Conservation (phyloP, 2,797 vertebrate species). For the Balearica regulorum region DNA sequence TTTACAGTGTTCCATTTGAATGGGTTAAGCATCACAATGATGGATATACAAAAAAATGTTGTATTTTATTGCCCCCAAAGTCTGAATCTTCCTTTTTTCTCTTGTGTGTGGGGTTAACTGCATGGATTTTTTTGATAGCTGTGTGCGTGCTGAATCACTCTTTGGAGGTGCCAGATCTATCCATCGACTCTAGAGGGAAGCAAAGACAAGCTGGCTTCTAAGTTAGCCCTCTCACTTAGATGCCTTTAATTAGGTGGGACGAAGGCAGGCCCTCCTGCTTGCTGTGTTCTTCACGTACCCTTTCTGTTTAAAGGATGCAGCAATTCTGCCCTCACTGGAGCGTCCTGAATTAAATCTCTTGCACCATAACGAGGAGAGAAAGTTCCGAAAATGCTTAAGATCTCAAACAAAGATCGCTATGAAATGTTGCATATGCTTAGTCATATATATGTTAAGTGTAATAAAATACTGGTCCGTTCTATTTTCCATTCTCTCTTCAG, state of each 20-base stretch:
- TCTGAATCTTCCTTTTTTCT: background rate
- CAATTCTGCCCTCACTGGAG: background rate
- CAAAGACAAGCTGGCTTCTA: background rate
- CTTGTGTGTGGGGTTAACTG: background rate
- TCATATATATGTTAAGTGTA: too few relatives aligned
- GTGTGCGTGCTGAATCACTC: background rate
- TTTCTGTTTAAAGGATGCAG: background rate
- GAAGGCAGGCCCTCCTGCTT: background rate
- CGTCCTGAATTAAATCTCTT: background rate
- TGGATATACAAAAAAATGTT: background rate
- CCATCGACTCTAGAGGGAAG: constrained; percentile 22
- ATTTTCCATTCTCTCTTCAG: background rate
- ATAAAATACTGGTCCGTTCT: background rate
- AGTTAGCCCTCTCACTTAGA: background rate
- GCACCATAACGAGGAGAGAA: background rate
- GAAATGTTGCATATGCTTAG: accelerated
- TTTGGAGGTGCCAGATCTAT: background rate
- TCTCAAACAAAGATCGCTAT: background rate
- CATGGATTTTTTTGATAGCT: background rate
- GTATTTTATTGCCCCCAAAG: background rate
- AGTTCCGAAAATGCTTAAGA: background rate
- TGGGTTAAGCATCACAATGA: background rate
- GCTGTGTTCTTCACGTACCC: background rate
- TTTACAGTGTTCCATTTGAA: background rate
- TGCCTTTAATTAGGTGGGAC: background rate